A percentile compares a stretch with the other conserved stretches of the same genome.
These are phyloP conservation scores for Dryobates pubescens DNA, from an alignment of 2,797 vertebrate genomes.

Conservation along the genomic window DNA sequence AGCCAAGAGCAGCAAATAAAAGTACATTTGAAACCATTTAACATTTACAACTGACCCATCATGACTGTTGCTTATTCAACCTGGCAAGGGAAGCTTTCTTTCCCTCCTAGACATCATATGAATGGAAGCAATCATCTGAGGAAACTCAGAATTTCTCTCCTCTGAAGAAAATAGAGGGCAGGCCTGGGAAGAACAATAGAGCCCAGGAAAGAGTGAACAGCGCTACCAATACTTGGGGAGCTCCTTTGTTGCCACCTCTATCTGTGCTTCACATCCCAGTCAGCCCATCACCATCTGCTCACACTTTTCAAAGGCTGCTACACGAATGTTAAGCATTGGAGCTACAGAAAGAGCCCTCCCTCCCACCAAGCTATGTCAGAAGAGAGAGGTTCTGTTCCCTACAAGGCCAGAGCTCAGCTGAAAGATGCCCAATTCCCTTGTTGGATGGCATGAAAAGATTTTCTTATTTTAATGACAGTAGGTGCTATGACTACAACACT, in stretches of 20 bases:
- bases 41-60: background rate
- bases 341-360: background rate
- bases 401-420: background rate
- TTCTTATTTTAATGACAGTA: background rate
- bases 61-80: background rate
- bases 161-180: background rate
- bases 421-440: background rate
- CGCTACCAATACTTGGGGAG: background rate
- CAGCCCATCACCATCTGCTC: background rate
- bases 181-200: rapidly evolving
- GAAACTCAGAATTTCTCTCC: background rate
- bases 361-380: background rate
- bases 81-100: background rate
- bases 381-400: background rate
- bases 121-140: background rate
- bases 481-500: background rate
- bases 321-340: background rate
- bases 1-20: background rate
- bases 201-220: background rate
- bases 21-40: background rate
- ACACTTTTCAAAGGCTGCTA: background rate
- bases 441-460: background rate
- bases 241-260: background rate
- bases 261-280: rapidly evolving
- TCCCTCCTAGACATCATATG: background rate